These are phyloP conservation scores for Tinamus guttatus DNA, from an alignment of 2,113 vertebrate species.

Conservation along the genomic window DNA sequence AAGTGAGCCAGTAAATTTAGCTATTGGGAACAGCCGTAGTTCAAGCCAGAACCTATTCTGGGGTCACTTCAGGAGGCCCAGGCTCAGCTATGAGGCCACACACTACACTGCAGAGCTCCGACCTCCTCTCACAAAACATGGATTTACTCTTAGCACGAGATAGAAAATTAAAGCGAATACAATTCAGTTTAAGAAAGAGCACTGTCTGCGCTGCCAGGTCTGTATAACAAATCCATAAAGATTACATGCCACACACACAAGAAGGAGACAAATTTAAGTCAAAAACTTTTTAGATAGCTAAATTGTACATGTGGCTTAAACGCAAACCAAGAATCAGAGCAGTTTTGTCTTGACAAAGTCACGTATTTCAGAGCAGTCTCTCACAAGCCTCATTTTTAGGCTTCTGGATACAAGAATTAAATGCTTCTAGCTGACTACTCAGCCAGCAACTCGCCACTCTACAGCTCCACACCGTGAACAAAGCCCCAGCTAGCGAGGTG, in stretches of 20 bases:
- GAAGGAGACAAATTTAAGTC: background rate
- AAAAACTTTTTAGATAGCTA: background rate
- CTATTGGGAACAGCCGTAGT: background rate
- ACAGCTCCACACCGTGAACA: rapidly evolving
- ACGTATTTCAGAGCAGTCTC: background rate
- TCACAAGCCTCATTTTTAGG: background rate
- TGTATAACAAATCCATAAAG: rapidly evolving
- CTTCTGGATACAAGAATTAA: background rate
- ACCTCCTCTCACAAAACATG: background rate
- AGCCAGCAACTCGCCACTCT: background rate
- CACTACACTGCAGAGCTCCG: background rate
- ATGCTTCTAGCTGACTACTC: background rate
- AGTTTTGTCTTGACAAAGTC: background rate
- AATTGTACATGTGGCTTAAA: background rate
- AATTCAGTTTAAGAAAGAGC: background rate
- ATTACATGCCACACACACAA: background rate
- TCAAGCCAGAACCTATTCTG: constrained; percentile 26
- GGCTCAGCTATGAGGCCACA: background rate
- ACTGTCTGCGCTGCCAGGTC: background rate
- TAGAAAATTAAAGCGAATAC: background rate
- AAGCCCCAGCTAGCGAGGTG: background rate
- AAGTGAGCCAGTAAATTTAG: background rate
- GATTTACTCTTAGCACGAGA: rapidly evolving
- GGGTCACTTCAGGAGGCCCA: background rate
- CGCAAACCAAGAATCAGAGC: background rate